Conservation (phyloP, 30 jellyfish, hydroid and myxozoan species). For the Clytia hemisphaerica region DNA sequence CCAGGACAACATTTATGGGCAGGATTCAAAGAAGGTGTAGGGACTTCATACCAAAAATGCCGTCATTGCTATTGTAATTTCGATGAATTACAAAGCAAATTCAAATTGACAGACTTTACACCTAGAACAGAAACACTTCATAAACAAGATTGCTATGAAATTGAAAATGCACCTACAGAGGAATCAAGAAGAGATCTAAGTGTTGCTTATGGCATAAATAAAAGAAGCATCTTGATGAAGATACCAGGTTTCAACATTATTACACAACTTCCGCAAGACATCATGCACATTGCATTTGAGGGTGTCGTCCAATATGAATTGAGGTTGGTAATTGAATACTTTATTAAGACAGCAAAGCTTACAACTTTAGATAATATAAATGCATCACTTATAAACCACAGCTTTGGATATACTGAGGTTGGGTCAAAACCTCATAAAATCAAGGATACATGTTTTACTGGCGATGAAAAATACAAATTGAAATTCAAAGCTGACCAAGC, state of each 20-base stretch:
- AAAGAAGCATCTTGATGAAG: slow-evolving; percentile 5
- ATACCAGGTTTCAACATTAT: background rate
- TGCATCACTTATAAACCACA: background rate
- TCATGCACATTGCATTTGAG: slow-evolving; percentile 19
- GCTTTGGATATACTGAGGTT: background rate
- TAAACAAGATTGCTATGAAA: slow-evolving; percentile 5
- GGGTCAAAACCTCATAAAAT: background rate
- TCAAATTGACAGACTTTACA: background rate
- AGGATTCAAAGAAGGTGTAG: slow-evolving; percentile 31
- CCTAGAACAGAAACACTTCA: background rate
- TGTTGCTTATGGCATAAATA: slow-evolving; percentile 9
- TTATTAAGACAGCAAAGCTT: background rate
- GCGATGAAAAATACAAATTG: background rate
- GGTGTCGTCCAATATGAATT: slow-evolving; percentile 25
- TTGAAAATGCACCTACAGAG: slow-evolving; percentile 16
- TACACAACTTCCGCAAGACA: slow-evolving; percentile 23
- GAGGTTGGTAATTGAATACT: background rate
- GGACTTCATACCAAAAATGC: slow-evolving; percentile 30
- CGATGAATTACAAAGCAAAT: slow-evolving; percentile 6
- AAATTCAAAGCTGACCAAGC: background rate
- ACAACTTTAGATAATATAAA: background rate
- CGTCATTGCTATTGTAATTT: slow-evolving; percentile 12
- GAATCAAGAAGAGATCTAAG: background rate
- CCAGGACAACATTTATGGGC: slow-evolving; percentile 30
- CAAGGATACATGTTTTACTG: background rate